Evolutionary conservation across 2,888 invertebrate genomes (phyloP), one percentile per base, ranked within the genome.

Genomic region (Agrotis puta): DNA sequence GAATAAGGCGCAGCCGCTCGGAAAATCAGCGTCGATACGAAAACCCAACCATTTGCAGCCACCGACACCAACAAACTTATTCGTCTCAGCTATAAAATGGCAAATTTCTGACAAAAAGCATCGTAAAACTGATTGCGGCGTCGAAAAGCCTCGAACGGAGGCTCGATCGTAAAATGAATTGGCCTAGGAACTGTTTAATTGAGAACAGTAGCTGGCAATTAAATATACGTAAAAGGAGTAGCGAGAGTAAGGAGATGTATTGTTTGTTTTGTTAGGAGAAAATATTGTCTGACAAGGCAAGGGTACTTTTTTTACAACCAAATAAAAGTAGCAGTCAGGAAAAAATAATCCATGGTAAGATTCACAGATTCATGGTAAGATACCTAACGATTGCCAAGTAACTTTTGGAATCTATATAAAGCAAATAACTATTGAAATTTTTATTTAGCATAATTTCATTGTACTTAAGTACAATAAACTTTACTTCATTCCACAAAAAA

Each of bases 71-170:
- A 81, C 81, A 83, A 85, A 87, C 82, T 85, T 84, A 83, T 85
- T 82, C 70, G 73, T 78, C 84, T 79, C 72, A 24, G 82, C 87
- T 86, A 90, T 93, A 90, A 92, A 92, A 91, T 90, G 77, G 87
- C 82, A 86, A 91, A 90, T 91, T 90, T 91, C 90, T 89, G 87
- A 87, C 90, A 92, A 90, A 93, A 92, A 90, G 88, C 91, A 65
- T 92, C 92, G 92, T 93, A 93, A 94, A 94, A 91, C 87, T 91
- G 91, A 92, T 91, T 92, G 94, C 87, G 91, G 92, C 91, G 91
- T 90, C 88, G 90, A 91, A 91, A 92, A 91, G 90, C 91, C 88
- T 89, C 84, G 82, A 89, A 87, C 85, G 85, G 85, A 88, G 88
- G 88, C 89, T 88, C 85, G 85, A 87, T 93, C 94, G 94, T 95